Conservation (phyloP, 1,140 invertebrate species). For the Phymastichus coffea region DNA sequence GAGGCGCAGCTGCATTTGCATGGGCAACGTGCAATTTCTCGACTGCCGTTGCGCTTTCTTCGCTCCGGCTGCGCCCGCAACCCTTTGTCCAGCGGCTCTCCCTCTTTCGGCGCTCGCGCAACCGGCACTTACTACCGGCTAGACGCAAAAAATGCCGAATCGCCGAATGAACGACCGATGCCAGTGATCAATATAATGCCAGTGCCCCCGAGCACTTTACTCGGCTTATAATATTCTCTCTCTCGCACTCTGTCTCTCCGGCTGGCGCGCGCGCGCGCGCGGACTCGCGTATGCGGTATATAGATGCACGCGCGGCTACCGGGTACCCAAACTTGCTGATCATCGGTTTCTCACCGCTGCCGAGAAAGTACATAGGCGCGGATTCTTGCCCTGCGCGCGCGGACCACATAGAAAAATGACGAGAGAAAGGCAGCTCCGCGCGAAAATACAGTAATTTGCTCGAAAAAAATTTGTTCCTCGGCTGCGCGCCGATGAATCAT, state of each 20-base stretch:
- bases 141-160: conserved; percentile 51
- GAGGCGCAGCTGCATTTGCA: conserved; percentile 44
- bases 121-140: conserved; percentile 55
- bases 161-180: conserved; percentile 45
- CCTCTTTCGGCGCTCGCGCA: conserved; percentile 33
- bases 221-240: not conserved
- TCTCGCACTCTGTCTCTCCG: not conserved
- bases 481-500: too few relatives aligned
- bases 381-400: too few relatives aligned
- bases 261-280: conserved; percentile 11
- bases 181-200: conserved; percentile 29
- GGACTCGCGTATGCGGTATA: too few relatives aligned
- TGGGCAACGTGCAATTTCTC: conserved; percentile 48
- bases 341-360: conserved; percentile 46
- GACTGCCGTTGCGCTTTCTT: not conserved
- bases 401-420: too few relatives aligned
- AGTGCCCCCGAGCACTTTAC: conserved; percentile 34
- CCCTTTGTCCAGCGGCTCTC: conserved; percentile 15
- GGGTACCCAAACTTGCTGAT: conserved; percentile 44
- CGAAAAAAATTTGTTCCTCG: too few relatives aligned
- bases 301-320: not conserved
- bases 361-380: too few relatives aligned
- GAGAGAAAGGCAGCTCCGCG: too few relatives aligned
- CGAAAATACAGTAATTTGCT: conserved; percentile 9
- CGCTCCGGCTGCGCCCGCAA: not conserved